phyloP scores from a whole-genome alignment of 2,113 vertebrate genomes.

The Poeciliopsis prolifica region DNA sequence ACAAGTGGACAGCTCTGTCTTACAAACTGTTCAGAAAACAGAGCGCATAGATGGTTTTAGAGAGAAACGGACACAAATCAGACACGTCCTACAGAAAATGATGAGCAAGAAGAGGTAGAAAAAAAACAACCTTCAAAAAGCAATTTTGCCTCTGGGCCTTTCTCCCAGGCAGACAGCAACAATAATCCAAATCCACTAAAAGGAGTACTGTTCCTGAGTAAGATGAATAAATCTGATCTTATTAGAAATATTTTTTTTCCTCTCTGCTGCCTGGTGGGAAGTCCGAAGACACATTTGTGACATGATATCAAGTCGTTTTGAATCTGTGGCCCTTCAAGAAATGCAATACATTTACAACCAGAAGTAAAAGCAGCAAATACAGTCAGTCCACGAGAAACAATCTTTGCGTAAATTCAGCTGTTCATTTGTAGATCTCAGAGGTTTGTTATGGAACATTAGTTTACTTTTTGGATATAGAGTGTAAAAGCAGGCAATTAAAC shows the following conservation, averaged over 20 bases:
- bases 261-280: not conserved
- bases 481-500: no score
- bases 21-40: no score
- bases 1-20: no score
- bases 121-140: not conserved
- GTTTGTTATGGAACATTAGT: not conserved
- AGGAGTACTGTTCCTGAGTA: not conserved
- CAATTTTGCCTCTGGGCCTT: not conserved
- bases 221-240: not conserved
- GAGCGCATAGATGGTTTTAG: no score
- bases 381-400: no score
- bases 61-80: no score
- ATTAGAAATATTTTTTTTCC: no score
- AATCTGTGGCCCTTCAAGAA: no score
- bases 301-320: not conserved
- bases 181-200: not conserved
- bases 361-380: no score
- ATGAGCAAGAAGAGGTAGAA: not conserved
- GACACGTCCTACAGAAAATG: not conserved
- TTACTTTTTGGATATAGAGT: no score
- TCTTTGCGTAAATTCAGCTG: not conserved
- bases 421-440: not conserved
- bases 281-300: not conserved
- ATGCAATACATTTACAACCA: no score
- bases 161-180: not conserved